Conservation (phyloP, 1,140 invertebrate species). For the Achatina immaculata region DNA sequence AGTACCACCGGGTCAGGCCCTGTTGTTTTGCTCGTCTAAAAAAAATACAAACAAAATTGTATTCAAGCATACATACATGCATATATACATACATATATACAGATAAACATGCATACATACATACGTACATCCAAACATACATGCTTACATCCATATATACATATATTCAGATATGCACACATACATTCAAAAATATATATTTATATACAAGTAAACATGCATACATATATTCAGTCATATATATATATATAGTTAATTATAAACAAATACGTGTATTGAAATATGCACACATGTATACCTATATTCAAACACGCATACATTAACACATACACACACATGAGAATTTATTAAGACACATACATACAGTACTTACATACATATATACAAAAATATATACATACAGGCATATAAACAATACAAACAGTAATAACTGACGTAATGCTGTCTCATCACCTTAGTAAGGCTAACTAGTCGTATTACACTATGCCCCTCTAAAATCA, state of each 20-base stretch:
- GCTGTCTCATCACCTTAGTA: no score
- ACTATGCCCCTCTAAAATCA: no score
- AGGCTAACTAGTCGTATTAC: no score
- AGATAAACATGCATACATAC: conserved; percentile 9
- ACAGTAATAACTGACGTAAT: no score
- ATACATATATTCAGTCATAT: background rate
- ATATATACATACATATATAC: conserved; percentile 21
- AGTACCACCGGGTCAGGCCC: no score
- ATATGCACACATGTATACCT: background rate
- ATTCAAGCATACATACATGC: conserved; percentile 1
- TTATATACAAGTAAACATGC: background rate
- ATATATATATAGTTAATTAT: background rate
- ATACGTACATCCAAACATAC: background rate
- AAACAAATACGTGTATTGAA: background rate
- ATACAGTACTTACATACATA: background rate
- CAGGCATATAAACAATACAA: no score
- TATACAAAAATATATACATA: background rate
- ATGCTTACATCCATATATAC: background rate
- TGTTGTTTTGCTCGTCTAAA: background rate
- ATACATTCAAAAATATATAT: background rate
- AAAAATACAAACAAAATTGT: background rate
- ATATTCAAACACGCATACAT: background rate
- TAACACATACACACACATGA: background rate
- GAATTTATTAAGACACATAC: background rate
- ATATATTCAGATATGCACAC: background rate